phyloP scores from a whole-genome alignment of 1,140 invertebrate species.

The Parasteatoda tepidariorum region DNA sequence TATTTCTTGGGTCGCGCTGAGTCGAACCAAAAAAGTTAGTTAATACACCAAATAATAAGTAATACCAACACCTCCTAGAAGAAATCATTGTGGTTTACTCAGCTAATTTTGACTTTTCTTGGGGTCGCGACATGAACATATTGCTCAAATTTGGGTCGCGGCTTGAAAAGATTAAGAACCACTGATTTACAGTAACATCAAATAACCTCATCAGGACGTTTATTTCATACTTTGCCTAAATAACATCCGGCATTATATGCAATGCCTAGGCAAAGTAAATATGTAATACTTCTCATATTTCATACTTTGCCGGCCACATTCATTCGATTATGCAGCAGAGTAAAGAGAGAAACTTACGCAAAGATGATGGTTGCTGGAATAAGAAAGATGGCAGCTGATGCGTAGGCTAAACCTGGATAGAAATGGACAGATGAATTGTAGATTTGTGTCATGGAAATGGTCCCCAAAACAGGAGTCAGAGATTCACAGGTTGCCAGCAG shows the following conservation, averaged over 20 bases:
- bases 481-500: conserved; percentile 47
- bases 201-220: background rate
- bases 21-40: too few species aligned
- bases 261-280: background rate
- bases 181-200: background rate
- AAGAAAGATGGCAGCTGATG: conserved; percentile 28
- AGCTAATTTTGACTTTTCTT: too few species aligned
- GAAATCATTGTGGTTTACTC: too few species aligned
- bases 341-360: conserved; percentile 22
- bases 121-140: too few species aligned
- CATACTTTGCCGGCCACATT: background rate
- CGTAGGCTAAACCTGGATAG: conserved; percentile 15
- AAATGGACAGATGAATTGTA: conserved; percentile 8
- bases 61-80: too few species aligned
- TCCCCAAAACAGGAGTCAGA: conserved; percentile 30
- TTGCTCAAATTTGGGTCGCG: too few species aligned
- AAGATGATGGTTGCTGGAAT: conserved; percentile 32
- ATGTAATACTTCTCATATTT: too few species aligned
- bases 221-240: background rate
- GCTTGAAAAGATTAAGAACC: too few species aligned
- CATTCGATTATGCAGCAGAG: background rate
- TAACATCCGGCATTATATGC: too few species aligned
- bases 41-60: too few species aligned
- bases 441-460: conserved; percentile 23
- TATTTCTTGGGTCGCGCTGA: too few species aligned